Evolutionary conservation across 2,888 invertebrate genomes (phyloP).

Genomic region (Rutpela maculata): DNA sequence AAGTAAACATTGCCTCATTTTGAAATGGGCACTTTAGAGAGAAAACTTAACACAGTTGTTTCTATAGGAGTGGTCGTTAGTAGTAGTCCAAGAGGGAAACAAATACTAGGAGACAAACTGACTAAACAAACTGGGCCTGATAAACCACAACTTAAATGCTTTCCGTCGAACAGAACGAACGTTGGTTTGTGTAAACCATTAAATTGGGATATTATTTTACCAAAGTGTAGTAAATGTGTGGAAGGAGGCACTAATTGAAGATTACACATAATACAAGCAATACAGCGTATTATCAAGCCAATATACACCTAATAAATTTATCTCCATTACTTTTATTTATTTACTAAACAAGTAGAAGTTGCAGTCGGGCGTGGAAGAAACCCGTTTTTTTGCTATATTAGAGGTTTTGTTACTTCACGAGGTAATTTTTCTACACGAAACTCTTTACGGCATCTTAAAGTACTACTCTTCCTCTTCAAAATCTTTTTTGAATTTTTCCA

Average conservation of each 20-base stretch:
- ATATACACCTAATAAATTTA: too few species aligned
- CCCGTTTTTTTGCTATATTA: too few species aligned
- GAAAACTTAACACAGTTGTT: constrained; percentile 32
- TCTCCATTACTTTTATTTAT: too few species aligned
- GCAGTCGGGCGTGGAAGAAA: too few species aligned
- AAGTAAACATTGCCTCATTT: constrained; percentile 26
- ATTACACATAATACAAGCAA: not conserved
- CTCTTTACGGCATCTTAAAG: too few species aligned
- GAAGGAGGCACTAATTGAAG: constrained; percentile 1
- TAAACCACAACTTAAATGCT: constrained; percentile 21
- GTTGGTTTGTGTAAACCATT: constrained; percentile 8
- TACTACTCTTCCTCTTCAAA: too few species aligned
- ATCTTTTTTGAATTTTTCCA: too few species aligned
- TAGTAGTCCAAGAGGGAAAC: constrained; percentile 25
- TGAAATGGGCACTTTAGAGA: constrained; percentile 18
- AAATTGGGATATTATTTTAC: constrained; percentile 1
- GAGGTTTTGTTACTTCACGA: too few species aligned
- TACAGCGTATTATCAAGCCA: not conserved
- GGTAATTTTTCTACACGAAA: too few species aligned
- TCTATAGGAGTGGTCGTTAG: constrained; percentile 15
- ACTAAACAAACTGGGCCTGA: constrained; percentile 11
- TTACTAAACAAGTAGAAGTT: too few species aligned
- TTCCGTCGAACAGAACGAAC: not conserved
- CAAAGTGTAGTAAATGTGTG: not conserved
- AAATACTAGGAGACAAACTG: constrained; percentile 18